A percentile compares a stretch with the other conserved stretches of the same genome.
Evolutionary conservation across 2,113 vertebrate species (phyloP).

Genomic region (Clarias gariepinus): DNA sequence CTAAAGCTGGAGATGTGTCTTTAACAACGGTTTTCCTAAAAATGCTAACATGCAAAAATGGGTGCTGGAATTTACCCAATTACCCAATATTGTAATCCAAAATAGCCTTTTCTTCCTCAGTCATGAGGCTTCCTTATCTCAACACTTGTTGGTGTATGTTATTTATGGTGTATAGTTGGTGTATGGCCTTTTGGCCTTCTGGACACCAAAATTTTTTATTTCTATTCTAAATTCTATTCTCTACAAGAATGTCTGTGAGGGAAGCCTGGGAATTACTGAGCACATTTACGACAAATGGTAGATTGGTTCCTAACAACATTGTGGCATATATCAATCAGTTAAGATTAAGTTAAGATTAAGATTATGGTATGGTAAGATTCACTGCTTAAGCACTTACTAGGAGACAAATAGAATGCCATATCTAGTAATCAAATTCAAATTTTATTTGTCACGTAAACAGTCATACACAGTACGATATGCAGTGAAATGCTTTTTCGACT

Average conservation of each 20-base stretch:
- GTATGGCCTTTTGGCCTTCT: not conserved
- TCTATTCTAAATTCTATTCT: too few relatives aligned
- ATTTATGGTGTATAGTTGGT: not conserved
- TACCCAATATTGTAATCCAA: too few relatives aligned
- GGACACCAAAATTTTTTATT: not conserved
- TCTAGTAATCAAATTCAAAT: too few relatives aligned
- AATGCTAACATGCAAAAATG: not conserved
- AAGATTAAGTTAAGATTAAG: too few relatives aligned
- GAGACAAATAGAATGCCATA: not conserved
- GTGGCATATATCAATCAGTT: not conserved
- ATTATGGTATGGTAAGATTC: too few relatives aligned
- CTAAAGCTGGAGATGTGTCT: not conserved
- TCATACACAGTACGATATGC: too few relatives aligned
- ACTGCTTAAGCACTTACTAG: not conserved
- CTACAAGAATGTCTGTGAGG: too few relatives aligned
- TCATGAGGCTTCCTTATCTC: not conserved
- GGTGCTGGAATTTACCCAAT: not conserved
- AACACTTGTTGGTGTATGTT: not conserved
- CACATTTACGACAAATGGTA: not conserved
- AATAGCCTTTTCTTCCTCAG: not conserved
- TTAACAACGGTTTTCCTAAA: not conserved
- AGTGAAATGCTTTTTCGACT: too few relatives aligned
- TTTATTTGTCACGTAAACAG: too few relatives aligned
- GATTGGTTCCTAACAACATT: not conserved
- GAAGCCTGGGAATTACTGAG: too few relatives aligned